Base-by-base conservation (phyloP, 2,113 vertebrate genomes). In the Baryphthengus martii region DNA sequence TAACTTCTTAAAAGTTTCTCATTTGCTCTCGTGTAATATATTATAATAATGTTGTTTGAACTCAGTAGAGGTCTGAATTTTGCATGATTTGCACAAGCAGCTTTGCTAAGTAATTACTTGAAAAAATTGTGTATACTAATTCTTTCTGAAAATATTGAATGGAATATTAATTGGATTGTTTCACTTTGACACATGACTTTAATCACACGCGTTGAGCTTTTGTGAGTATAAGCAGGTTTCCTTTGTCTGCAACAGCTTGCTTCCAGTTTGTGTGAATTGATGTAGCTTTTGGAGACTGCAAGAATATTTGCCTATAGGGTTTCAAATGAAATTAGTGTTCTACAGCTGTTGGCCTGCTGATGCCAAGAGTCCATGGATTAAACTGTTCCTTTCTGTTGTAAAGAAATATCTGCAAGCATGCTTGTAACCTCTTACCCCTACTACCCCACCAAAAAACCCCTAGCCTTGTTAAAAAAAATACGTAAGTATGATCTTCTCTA, bases 321-420 rank as follows among this genome's bases (percentile, higher is more conserved):
- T 96, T 96, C 62, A 92, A 83, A 93, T 87, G 44, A 93, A 95
- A 94, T 94, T 89, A 88, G 81, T 77, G 95, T 94, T 93, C 70
- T 94, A 86, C 94, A 94, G 92, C 92, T 96, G 71, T 88, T 96
- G 71, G 37, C 62, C 66, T 93, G 42, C 58, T 62, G 56, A 70
- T 92, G 84, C 91, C 88, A 87, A 68, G 63, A 94, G 61, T 66
- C 65, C 15, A 71, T 49, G 86, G 50, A 92, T 78, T 62, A 80
- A 89, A 56, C 39, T 88, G 20, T 90, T 95, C 55, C 17, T 85
- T 79, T 52, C 58, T 89, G 2, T 77, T 67, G 20, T 59, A 59
- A 86, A 67, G 68, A 74, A 83, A 67, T 50, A 75, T 75, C 47
- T 37, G 13, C 24, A 71, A 61, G 40, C 23, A 17, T 47, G 17